Evolutionary conservation across 1,140 invertebrate genomes (phyloP).

Genomic region (Cydia amplana): DNA sequence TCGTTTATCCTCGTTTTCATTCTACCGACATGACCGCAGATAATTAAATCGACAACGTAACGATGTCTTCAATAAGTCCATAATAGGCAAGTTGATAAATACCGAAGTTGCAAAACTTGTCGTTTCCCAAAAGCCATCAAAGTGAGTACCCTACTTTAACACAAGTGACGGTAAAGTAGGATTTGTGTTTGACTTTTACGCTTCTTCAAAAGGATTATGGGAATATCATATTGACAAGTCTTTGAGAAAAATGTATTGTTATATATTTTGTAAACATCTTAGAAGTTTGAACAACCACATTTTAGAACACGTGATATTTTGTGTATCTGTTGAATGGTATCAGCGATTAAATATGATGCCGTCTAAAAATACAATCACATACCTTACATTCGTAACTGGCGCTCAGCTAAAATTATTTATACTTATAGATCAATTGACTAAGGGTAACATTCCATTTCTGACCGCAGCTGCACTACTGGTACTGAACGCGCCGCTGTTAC

Average conservation of each 20-base stretch:
- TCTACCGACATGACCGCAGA: slow-evolving; percentile 23
- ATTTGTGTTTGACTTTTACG: slow-evolving; percentile 68
- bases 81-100: slow-evolving; percentile 77
- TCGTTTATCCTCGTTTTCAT: slow-evolving; percentile 1
- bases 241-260: slow-evolving; percentile 39
- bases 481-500: too few relatives aligned
- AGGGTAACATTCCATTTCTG: too few relatives aligned
- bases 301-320: not conserved
- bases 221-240: slow-evolving; percentile 58
- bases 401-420: not conserved
- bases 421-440: not conserved
- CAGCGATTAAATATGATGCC: not conserved
- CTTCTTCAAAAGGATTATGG: slow-evolving; percentile 63
- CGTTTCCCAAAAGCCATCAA: slow-evolving; percentile 70
- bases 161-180: slow-evolving; percentile 75
- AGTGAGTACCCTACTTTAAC: slow-evolving; percentile 70
- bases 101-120: slow-evolving; percentile 72
- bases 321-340: not conserved
- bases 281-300: not conserved
- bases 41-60: slow-evolving; percentile 30
- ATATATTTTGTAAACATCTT: not conserved
- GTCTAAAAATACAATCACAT: not conserved
- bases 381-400: not conserved
- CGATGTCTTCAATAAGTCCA: slow-evolving; percentile 51
- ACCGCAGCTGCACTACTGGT: too few relatives aligned